Percentiles rank a stretch among this genome's conserved stretches.
These are phyloP conservation scores for Drosophila ambigua DNA, from an alignment of 1,140 invertebrate genomes.

Conservation along the genomic window DNA sequence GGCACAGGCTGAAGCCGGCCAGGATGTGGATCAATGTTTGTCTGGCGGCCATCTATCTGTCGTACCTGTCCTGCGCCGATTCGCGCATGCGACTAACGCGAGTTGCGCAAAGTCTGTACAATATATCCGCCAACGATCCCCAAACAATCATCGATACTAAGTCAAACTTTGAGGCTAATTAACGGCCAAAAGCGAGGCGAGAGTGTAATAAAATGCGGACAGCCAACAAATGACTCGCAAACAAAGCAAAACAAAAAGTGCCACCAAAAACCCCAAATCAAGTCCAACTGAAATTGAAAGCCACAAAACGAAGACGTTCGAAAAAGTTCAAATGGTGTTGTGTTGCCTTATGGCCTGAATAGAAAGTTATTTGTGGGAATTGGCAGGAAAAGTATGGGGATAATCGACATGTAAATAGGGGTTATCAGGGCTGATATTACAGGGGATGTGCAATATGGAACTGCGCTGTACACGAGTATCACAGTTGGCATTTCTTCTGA, in stretches of 20 bases:
- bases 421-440: neutral
- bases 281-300: slow-evolving; percentile 52
- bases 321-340: slow-evolving; percentile 62
- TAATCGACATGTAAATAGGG: no score
- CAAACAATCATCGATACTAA: neutral
- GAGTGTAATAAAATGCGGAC: slow-evolving; percentile 56
- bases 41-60: slow-evolving; percentile 35
- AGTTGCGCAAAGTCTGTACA: slow-evolving; percentile 36
- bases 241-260: slow-evolving; percentile 16
- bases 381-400: no score
- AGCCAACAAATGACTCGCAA: slow-evolving; percentile 25
- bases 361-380: no score
- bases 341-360: slow-evolving; percentile 22
- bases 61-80: slow-evolving; percentile 45
- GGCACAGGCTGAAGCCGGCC: no score
- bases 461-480: no score
- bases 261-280: slow-evolving; percentile 22
- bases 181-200: slow-evolving; percentile 18
- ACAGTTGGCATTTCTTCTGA: neutral
- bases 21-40: slow-evolving; percentile 9
- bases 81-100: slow-evolving; percentile 41
- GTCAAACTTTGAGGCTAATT: slow-evolving; percentile 33
- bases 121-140: slow-evolving; percentile 37
- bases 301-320: slow-evolving; percentile 31
- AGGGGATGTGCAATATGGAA: neutral